A percentile compares a stretch with the other conserved stretches of the same genome.
Conservation (phyloP, 2,797 vertebrate genomes). For the Pipistrellus pygmaeus region DNA sequence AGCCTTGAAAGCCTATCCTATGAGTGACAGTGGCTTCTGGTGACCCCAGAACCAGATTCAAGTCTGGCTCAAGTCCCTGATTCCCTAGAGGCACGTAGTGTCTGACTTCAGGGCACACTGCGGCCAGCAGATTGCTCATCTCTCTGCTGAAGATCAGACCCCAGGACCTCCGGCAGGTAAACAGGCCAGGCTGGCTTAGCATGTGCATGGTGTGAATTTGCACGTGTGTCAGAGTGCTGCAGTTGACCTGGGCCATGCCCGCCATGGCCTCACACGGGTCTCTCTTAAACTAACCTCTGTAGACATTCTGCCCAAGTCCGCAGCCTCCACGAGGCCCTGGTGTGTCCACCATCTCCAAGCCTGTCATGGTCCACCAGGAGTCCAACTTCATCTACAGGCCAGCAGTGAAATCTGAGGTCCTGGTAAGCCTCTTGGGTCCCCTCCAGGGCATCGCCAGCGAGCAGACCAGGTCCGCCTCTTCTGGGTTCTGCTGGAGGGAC, state of each 20-base stretch:
- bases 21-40: not conserved
- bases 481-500: not conserved
- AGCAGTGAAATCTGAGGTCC: constrained; percentile 92
- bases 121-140: not conserved
- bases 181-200: not conserved
- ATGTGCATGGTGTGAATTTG: constrained; percentile 58
- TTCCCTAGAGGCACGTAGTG: not conserved
- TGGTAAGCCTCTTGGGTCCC: constrained; percentile 91
- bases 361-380: constrained; percentile 96
- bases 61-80: not conserved
- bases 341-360: constrained; percentile 95
- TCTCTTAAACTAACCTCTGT: constrained; percentile 73
- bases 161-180: not conserved
- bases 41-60: not conserved
- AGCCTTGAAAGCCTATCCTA: not conserved
- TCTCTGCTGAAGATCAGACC: not conserved
- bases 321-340: constrained; percentile 93
- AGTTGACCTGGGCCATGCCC: not conserved
- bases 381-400: constrained; percentile 91
- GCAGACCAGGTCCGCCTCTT: not conserved
- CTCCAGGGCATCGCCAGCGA: not conserved
- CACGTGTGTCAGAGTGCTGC: not conserved
- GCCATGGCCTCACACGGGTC: not conserved
- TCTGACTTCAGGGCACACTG: not conserved
- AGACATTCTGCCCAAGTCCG: constrained; percentile 97